Conservation (phyloP, 2,113 vertebrate species). For the Corvus moneduloides region DNA sequence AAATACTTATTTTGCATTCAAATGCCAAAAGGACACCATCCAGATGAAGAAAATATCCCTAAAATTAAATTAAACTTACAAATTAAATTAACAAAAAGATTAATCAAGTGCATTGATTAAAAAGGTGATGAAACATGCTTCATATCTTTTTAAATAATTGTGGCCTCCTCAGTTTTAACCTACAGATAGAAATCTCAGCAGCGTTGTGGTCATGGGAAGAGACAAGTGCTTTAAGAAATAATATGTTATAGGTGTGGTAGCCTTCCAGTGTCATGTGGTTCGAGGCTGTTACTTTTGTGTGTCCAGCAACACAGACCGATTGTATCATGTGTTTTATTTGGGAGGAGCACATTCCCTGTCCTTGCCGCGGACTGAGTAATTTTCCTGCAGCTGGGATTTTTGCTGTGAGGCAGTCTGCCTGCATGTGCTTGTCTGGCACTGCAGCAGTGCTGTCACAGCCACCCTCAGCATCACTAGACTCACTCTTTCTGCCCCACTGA, state of each 20-base stretch:
- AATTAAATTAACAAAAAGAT: background rate
- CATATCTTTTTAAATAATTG: background rate
- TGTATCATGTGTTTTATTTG: background rate
- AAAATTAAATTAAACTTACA: background rate
- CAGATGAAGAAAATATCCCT: background rate
- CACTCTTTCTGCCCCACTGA: rapidly evolving
- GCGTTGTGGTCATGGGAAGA: background rate
- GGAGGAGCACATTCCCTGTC: background rate
- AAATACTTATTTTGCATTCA: background rate
- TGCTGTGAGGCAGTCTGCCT: background rate
- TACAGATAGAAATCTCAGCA: background rate
- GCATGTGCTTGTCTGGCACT: background rate
- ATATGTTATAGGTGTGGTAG: background rate
- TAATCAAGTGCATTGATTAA: background rate
- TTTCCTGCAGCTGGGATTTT: background rate
- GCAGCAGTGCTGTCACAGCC: background rate
- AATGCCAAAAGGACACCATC: background rate
- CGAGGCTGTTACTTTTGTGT: background rate
- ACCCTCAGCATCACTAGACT: background rate
- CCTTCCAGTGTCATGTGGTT: background rate
- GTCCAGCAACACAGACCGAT: background rate
- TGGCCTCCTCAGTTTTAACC: background rate
- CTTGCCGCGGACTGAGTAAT: background rate
- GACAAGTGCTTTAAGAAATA: background rate
- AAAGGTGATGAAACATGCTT: background rate